Conservation (phyloP, 2,113 vertebrate genomes). For the Brachionichthys hirsutus region DNA sequence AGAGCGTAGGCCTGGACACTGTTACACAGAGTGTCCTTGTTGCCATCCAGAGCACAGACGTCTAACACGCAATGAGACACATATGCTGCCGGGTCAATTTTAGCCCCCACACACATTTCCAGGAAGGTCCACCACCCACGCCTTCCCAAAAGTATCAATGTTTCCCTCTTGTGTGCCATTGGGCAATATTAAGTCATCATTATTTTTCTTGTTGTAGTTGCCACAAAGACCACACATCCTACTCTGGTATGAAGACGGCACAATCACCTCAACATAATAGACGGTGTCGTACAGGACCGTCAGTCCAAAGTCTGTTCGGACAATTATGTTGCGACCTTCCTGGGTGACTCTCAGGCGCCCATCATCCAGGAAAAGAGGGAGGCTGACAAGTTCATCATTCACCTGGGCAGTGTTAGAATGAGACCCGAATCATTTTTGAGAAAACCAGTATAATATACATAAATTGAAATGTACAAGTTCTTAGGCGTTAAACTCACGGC, state of each 20-base stretch:
- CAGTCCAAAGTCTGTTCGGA: constrained; percentile 70
- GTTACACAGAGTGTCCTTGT: constrained; percentile 70
- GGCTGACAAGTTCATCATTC: constrained; percentile 59
- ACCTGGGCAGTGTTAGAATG: constrained; percentile 46
- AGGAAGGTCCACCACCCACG: constrained; percentile 65
- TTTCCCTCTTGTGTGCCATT: constrained; percentile 2
- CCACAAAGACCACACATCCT: constrained; percentile 75
- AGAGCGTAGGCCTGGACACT: constrained; percentile 78
- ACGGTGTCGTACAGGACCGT: constrained; percentile 67
- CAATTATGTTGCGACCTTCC: constrained; percentile 63
- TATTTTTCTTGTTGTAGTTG: constrained; percentile 64
- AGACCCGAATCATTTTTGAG: background rate
- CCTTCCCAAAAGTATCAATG: constrained; percentile 50
- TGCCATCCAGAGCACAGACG: constrained; percentile 51
- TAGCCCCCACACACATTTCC: constrained; percentile 43
- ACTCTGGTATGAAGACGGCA: constrained; percentile 66
- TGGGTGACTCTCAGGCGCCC: constrained; percentile 60
- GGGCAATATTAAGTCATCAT: constrained; percentile 71
- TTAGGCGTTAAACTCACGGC: constrained; percentile 59
- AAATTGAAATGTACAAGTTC: background rate
- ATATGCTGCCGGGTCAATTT: constrained; percentile 57
- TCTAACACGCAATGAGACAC: constrained; percentile 71
- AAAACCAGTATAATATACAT: background rate
- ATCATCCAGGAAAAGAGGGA: constrained; percentile 60
- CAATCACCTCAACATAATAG: constrained; percentile 56